phyloP scores from a whole-genome alignment of 2,797 vertebrate species.

The Lycodopsis pacificus region DNA sequence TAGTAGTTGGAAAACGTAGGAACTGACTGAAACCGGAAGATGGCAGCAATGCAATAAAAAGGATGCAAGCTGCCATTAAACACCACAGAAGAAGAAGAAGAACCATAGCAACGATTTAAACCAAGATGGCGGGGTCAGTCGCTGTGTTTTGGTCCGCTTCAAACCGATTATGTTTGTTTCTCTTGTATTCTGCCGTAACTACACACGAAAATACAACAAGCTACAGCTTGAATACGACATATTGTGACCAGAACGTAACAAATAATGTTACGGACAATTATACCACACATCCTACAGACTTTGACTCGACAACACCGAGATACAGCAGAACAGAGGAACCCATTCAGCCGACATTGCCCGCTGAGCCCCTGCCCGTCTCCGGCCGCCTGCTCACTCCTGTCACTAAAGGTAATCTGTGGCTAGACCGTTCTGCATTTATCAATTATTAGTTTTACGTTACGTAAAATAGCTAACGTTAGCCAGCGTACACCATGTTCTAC shows the following conservation, averaged over 20 bases:
- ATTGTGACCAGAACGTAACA: background rate
- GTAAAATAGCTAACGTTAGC: background rate
- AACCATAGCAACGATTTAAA: slow-evolving; percentile 65
- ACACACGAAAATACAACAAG: slow-evolving; percentile 10
- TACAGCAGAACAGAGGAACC: slow-evolving; percentile 12
- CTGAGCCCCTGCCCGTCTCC: slow-evolving; percentile 51
- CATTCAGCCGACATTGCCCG: background rate
- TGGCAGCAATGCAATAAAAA: too few relatives aligned
- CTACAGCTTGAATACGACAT: background rate
- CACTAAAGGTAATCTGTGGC: slow-evolving; percentile 48
- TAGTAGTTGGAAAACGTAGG: too few relatives aligned
- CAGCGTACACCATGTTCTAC: background rate
- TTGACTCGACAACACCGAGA: background rate
- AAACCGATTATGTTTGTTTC: background rate
- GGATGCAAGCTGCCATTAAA: too few relatives aligned
- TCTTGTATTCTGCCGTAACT: background rate
- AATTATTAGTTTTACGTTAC: background rate
- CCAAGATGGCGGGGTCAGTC: slow-evolving; percentile 53
- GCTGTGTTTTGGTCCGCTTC: fast-evolving
- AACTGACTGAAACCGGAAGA: too few relatives aligned
- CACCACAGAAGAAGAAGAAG: slow-evolving; percentile 26
- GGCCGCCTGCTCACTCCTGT: slow-evolving; percentile 40
- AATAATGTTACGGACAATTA: background rate
- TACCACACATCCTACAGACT: background rate
- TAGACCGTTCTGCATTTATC: background rate